Evolutionary conservation across 2,888 invertebrate species (phyloP).

Genomic region (Cerastis rubricosa): DNA sequence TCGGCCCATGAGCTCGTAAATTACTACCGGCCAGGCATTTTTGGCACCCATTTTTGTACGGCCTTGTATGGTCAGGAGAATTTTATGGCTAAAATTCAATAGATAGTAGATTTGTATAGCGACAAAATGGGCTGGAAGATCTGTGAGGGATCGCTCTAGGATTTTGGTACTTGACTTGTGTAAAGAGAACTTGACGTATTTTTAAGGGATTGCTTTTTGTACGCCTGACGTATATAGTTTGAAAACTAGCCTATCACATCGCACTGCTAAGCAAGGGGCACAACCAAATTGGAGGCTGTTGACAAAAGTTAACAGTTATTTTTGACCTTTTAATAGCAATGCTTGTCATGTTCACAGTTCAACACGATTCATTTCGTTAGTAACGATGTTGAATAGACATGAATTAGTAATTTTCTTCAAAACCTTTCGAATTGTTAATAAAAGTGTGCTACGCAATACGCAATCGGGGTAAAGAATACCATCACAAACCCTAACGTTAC

Average conservation of each 20-base stretch:
- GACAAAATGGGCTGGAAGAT: slow-evolving; percentile 48
- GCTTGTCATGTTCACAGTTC: neutral
- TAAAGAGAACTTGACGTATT: neutral
- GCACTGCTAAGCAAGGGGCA: neutral
- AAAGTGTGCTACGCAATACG: neutral
- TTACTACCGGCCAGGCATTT: slow-evolving; percentile 73
- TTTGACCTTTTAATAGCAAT: neutral
- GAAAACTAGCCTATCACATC: too few species aligned
- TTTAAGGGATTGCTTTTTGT: neutral
- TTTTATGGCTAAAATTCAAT: slow-evolving; percentile 70
- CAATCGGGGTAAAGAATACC: neutral
- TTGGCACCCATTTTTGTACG: slow-evolving; percentile 74
- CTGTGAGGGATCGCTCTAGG: slow-evolving; percentile 35
- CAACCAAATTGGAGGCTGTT: neutral
- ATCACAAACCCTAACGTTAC: neutral
- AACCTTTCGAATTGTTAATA: neutral
- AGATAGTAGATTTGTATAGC: slow-evolving; percentile 58
- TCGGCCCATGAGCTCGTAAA: slow-evolving; percentile 74
- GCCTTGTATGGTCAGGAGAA: slow-evolving; percentile 67
- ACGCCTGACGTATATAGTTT: neutral
- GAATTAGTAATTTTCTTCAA: neutral
- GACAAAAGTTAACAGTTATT: neutral
- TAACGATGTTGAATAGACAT: too few species aligned
- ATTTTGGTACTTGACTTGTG: slow-evolving; percentile 11
- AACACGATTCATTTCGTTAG: neutral